Conservation (phyloP, 2,797 vertebrate genomes). For the Chaunax sp. region DNA sequence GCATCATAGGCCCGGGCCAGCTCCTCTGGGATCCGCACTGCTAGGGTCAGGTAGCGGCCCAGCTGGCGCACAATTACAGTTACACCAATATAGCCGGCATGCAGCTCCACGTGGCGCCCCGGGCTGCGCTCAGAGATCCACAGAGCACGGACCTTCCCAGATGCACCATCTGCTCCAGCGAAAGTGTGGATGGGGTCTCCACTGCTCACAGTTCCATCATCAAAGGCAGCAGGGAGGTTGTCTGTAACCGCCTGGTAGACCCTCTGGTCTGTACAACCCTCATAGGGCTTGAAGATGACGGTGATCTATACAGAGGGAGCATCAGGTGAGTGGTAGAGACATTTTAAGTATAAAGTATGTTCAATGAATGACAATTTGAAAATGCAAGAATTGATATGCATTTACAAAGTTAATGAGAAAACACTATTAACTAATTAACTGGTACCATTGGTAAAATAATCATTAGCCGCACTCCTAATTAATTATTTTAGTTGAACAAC, state of each 20-base stretch:
- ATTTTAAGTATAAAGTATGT: background rate
- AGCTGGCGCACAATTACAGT: conserved; percentile 92
- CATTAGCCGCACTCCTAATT: too few species aligned
- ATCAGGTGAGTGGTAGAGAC: conserved; percentile 3
- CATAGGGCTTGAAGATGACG: conserved; percentile 95
- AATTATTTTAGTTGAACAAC: too few species aligned
- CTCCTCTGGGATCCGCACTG: conserved; percentile 92
- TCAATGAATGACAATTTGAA: background rate
- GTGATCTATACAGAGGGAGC: conserved; percentile 85
- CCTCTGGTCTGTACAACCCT: conserved; percentile 94
- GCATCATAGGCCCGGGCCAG: conserved; percentile 91
- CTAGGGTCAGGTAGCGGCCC: conserved; percentile 94
- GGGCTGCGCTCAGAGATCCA: conserved; percentile 89
- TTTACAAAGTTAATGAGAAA: background rate
- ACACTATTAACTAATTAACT: too few species aligned
- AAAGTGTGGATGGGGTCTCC: conserved; percentile 80
- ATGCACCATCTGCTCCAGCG: conserved; percentile 82
- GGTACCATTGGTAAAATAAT: too few species aligned
- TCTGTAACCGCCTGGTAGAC: conserved; percentile 96
- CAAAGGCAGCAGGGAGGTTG: conserved; percentile 94
- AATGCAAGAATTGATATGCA: background rate
- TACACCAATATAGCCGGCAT: conserved; percentile 94
- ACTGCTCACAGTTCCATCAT: conserved; percentile 92
- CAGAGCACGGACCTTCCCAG: conserved; percentile 86
- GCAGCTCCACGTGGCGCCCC: conserved; percentile 90